Evolutionary conservation across 2,113 vertebrate species (phyloP).

Genomic region (Malaclemys terrapin): DNA sequence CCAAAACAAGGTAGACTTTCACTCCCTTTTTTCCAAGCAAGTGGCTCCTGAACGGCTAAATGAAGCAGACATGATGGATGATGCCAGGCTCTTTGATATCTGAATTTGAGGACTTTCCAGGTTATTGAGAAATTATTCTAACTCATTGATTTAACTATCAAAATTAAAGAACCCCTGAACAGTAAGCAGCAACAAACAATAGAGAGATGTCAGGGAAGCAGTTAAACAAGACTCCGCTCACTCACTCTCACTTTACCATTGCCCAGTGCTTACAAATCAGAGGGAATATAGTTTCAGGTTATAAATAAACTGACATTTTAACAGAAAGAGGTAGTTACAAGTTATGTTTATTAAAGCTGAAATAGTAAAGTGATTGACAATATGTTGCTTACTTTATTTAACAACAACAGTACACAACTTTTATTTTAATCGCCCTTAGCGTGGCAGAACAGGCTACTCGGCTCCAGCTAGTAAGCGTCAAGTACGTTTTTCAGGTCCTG

Average conservation of each 20-base stretch:
- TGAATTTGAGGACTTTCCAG: too few relatives aligned
- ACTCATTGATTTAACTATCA: too few relatives aligned
- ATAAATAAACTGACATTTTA: background rate
- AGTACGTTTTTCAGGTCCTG: background rate
- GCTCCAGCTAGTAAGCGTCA: too few relatives aligned
- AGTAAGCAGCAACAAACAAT: background rate
- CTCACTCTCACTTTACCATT: background rate
- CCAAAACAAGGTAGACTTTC: background rate
- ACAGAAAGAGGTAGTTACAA: background rate
- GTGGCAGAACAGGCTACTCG: fast-evolving
- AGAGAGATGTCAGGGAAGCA: background rate
- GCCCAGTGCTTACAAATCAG: background rate
- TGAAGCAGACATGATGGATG: too few relatives aligned
- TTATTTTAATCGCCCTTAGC: fast-evolving
- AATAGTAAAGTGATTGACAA: background rate
- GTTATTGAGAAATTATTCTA: background rate
- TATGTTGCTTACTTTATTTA: background rate
- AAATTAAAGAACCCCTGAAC: background rate
- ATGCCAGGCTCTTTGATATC: background rate
- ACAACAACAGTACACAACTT: background rate
- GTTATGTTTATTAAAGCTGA: background rate
- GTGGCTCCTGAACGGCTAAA: background rate
- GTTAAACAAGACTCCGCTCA: background rate
- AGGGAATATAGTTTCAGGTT: background rate
- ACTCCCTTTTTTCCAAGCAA: background rate